Percentiles rank a stretch among this genome's conserved stretches.
Conservation (phyloP, 2,888 invertebrate genomes). For the Notodonta ziczac region DNA sequence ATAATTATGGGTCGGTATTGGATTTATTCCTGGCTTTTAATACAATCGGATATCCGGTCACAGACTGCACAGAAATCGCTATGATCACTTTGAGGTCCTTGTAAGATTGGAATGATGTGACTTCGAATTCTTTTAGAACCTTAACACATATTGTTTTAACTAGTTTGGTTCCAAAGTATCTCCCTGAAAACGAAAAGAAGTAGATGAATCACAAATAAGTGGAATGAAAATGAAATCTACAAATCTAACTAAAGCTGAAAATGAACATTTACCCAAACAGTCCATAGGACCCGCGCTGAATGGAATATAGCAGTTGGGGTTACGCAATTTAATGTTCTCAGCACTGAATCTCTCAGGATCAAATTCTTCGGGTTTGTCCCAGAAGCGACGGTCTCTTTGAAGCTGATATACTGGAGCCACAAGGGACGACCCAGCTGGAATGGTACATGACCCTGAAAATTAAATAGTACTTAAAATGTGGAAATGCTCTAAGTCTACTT, state of each 20-base stretch:
- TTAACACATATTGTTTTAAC: constrained; percentile 64
- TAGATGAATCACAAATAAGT: neutral
- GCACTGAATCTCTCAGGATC: constrained; percentile 69
- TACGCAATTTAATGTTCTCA: constrained; percentile 54
- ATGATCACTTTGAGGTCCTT: constrained; percentile 58
- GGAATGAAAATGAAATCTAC: neutral
- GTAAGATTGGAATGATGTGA: constrained; percentile 53
- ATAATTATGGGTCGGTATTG: too few species aligned
- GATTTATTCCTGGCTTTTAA: constrained; percentile 49
- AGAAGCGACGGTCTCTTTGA: constrained; percentile 65
- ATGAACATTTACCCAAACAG: constrained; percentile 60
- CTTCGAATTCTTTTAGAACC: constrained; percentile 55
- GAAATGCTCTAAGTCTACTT: neutral
- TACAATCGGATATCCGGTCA: constrained; percentile 55
- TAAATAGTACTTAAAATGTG: neutral
- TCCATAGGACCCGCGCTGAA: constrained; percentile 76
- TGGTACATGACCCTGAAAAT: constrained; percentile 52
- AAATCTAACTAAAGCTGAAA: neutral
- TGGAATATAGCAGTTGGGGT: constrained; percentile 64
- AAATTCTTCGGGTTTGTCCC: constrained; percentile 62
- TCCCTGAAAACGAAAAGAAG: constrained; percentile 50
- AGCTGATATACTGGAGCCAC: constrained; percentile 63
- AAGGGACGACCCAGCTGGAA: constrained; percentile 67
- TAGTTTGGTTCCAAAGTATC: constrained; percentile 63
- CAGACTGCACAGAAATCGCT: constrained; percentile 57